Evolutionary conservation across 2,797 vertebrate species (phyloP).

Genomic region (Monodelphis domestica): DNA sequence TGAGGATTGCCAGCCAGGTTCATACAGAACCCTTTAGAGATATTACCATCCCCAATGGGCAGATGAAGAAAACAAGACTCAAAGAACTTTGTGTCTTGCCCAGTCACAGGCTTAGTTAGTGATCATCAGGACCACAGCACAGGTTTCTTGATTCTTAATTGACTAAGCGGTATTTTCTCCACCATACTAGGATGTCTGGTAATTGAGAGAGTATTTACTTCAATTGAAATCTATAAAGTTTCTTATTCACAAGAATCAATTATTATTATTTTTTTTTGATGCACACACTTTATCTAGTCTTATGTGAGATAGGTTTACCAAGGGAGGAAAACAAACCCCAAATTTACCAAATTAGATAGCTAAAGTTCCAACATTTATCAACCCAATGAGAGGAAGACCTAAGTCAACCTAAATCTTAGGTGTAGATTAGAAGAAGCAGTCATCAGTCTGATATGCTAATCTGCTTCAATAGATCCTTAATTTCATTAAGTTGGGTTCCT

Average conservation of each 20-base stretch:
- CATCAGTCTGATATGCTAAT: not conserved
- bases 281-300: not conserved
- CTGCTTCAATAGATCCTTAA: not conserved
- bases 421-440: not conserved
- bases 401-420: not conserved
- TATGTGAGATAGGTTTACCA: not conserved
- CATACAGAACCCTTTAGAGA: not conserved
- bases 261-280: no score
- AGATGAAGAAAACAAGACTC: not conserved
- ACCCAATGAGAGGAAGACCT: not conserved
- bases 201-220: not conserved
- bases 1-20: not conserved
- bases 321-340: no score
- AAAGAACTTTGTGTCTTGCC: not conserved
- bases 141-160: not conserved
- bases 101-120: not conserved
- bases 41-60: not conserved
- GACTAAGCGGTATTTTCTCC: not conserved
- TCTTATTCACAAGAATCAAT: not conserved
- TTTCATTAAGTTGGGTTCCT: not conserved
- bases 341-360: not conserved
- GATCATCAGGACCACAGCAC: not conserved
- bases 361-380: not conserved
- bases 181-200: not conserved
- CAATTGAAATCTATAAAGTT: not conserved